Base-by-base conservation (phyloP, 2,797 vertebrate species). In the Percopsis omiscomaycus region DNA sequence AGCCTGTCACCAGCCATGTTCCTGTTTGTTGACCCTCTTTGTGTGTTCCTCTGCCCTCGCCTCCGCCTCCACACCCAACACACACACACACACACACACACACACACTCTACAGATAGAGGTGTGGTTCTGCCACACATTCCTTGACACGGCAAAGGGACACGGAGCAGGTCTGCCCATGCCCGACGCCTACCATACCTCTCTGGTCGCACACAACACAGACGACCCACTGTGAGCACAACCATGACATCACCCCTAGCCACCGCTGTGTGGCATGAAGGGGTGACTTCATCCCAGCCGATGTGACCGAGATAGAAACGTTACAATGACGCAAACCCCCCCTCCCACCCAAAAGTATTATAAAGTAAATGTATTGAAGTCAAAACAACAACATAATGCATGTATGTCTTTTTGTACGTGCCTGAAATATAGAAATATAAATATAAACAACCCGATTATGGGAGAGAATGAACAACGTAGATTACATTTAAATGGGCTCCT, bases 1-100 rank as follows among this genome's bases (percentile, higher is more conserved):
- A 69, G 84, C 77, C 75, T 79, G 87, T 88, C 84, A 84, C 75
- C 80, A 46, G 75, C 74, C 71, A 48, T 75, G 81, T 84, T 86
- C 79, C 83, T 81, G 78, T 77, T 71, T 54, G 29, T 78, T 79
- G 82, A 85, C 84, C 79, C 75, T 78, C 67, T 75, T 79, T 74
- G 58, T 73, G 55, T 6, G 69, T 58, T 60, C 62, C 70, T 77
- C 64, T 70, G 16, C n/a, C 48, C 51, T 48, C 52, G 10, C 52
- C 52, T 27, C 8, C 11, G 10, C 46, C 11, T 70, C 78, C 44
- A 28, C 32, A 52, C 80, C 65, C 59, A 1, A 13, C 1, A 44
- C 46, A 37, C 30, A 4, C 55, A 59, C 56, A 69, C 66, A 74
- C 55, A 51, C 49, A 46, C 55, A 22, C 42, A 47, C 44, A 47